A percentile compares a stretch with the other conserved stretches of the same genome.
phyloP scores from a whole-genome alignment of 2,797 vertebrate species.

The Dendrocincla tyrannina region DNA sequence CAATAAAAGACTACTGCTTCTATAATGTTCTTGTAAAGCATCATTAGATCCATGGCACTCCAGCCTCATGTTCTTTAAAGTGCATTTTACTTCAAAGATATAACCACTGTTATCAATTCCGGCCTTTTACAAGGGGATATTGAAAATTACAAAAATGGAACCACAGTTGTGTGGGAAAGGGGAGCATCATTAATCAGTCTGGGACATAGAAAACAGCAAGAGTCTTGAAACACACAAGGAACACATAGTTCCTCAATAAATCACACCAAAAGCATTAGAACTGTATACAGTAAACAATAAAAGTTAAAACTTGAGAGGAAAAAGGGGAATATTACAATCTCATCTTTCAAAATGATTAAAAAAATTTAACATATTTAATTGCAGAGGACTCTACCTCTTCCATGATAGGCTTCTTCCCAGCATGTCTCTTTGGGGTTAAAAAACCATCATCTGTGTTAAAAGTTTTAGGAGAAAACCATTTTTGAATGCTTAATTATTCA shows the following conservation, averaged over 20 bases:
- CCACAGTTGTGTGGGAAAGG: neutral
- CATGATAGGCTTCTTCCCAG: neutral
- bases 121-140: neutral
- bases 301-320: neutral
- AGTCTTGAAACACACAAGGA: neutral
- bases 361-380: neutral
- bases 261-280: neutral
- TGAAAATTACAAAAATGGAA: neutral
- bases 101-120: neutral
- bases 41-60: neutral
- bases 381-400: neutral
- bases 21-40: neutral
- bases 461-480: neutral
- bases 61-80: neutral
- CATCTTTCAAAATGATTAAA: neutral
- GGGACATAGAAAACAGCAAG: neutral
- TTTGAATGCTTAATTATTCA: conserved; percentile 8
- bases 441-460: neutral
- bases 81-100: conserved; percentile 11
- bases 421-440: neutral
- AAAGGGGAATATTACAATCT: neutral
- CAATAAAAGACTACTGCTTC: conserved; percentile 20
- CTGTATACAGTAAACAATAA: neutral
- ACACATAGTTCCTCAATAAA: neutral
- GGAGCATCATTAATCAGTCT: neutral